phyloP scores from a whole-genome alignment of 2,797 vertebrate species.

The Megalops cyprinoides region DNA sequence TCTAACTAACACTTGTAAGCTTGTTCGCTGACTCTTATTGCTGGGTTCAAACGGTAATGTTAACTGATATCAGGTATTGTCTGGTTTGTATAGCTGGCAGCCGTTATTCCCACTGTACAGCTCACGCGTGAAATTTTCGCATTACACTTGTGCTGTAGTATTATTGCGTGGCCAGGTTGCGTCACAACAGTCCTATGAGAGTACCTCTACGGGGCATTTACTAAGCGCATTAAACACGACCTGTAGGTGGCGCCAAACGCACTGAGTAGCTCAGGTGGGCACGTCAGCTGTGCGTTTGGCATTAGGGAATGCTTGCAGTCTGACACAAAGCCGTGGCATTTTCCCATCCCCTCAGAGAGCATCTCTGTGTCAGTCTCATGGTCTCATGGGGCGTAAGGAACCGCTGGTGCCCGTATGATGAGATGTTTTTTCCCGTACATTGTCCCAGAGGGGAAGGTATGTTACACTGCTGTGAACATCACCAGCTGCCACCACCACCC shows the following conservation, averaged over 20 bases:
- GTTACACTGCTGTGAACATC: neutral
- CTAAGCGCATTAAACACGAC: neutral
- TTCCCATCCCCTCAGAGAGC: too few relatives aligned
- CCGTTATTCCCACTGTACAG: neutral
- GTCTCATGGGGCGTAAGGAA: neutral
- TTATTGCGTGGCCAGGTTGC: neutral
- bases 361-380: neutral
- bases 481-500: too few relatives aligned
- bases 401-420: neutral
- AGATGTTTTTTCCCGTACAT: neutral
- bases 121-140: neutral
- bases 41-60: neutral
- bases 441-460: neutral
- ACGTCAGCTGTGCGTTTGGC: too few relatives aligned
- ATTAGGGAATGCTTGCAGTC: too few relatives aligned
- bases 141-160: neutral
- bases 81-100: neutral
- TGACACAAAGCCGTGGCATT: too few relatives aligned
- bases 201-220: neutral
- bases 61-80: neutral
- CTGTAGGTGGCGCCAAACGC: too few relatives aligned
- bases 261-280: neutral
- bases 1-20: neutral
- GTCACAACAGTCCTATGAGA: neutral
- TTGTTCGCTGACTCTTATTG: neutral